Base-by-base conservation (phyloP, 1,140 invertebrate species). In the Doryteuthis pealeii region DNA sequence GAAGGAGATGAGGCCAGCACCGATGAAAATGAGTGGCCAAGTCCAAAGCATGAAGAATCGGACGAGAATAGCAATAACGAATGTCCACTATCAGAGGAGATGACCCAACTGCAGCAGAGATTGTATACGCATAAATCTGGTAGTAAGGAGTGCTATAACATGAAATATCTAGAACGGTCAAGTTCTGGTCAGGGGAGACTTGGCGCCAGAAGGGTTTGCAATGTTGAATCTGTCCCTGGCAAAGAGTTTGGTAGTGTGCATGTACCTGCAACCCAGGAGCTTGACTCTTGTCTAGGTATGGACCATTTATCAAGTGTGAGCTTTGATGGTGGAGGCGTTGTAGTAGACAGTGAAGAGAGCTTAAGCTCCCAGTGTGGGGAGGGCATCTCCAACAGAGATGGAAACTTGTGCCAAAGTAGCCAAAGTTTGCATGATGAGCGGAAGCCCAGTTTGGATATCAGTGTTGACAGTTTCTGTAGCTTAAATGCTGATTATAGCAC, bases 211-310 rank as follows among this genome's bases (percentile, higher is more conserved):
- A 62, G 54, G 54, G 18, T 22, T 62, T 1, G 26, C 54, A 22
- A n/a, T 62, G 54, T 62, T 22, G 54, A 62, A 15, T 62, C 54
- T 62, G 6, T n/a, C 18, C 54, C 18, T n/a, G 26, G 54, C 54
- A 22, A 62, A 62, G 54, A 62, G 26, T 62, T 62, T 62, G 54
- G 12, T n/a, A 62, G 26, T 62, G 18, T 62, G 18, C 54, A 62
- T 28, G 35, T 40, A 40, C 22, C 54, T n/a, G 54, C 54, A 62
- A n/a, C 54, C 26, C 18, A 62, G 54, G 54, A 62, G 18, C 26
- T n/a, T 62, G 54, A 62, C 26, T 62, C 54, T 6, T 62, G 54
- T 62, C 26, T 62, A 62, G 54, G 54, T 62, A 62, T 62, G 54
- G 26, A 62, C 54, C 26, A n/a, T 62, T 62, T 62, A 22, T 62